Evolutionary conservation across 2,888 invertebrate species (phyloP), one percentile per base, ranked within the genome.

Genomic region (Isoperla grammatica): DNA sequence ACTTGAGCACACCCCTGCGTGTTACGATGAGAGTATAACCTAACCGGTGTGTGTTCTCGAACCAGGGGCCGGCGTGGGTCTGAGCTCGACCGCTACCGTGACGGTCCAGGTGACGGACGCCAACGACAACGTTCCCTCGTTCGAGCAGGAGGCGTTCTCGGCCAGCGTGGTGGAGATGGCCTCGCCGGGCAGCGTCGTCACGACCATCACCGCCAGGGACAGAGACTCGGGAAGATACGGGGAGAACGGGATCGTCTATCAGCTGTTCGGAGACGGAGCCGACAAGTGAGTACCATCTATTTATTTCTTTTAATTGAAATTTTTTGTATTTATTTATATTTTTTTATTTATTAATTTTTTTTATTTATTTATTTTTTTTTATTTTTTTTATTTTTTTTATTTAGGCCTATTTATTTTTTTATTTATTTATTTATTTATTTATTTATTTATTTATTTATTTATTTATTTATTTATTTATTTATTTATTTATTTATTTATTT

Each of bases 111-210:
- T 91, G 23, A 79, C 83, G 2, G 93, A 93, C 72, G 86, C 88
- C 13, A 93, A 94, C 72, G 93, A 94, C 75, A 92, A 94, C 74
- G 82, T 87, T 8, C 94, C 93, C 0, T 79, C 80, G 54, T 95
- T 95, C 72, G 80, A 84, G 2, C 84, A 85, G 65, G 85, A 86
- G 61, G 83, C 85, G 0, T 92, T 90, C 73, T 81, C 84, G 0
- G 86, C 87, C 0, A 74, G 75, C 0, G 84, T 94, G 4, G 81
- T 85, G 0, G 92, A 93, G 74, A 80, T 79, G 13, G 85, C 89
- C 0, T 71, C 80, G 0, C 77, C 84, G 0, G 86, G 84, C 1
- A 85, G 87, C 39, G 79, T 83, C 56, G 84, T 95, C 35, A 81
- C 86, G 0, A 85, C 85, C 2, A 85, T 95, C 40, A 84, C 81